Evolutionary conservation across 2,888 invertebrate genomes (phyloP).

Genomic region (Thecophora atra): DNA sequence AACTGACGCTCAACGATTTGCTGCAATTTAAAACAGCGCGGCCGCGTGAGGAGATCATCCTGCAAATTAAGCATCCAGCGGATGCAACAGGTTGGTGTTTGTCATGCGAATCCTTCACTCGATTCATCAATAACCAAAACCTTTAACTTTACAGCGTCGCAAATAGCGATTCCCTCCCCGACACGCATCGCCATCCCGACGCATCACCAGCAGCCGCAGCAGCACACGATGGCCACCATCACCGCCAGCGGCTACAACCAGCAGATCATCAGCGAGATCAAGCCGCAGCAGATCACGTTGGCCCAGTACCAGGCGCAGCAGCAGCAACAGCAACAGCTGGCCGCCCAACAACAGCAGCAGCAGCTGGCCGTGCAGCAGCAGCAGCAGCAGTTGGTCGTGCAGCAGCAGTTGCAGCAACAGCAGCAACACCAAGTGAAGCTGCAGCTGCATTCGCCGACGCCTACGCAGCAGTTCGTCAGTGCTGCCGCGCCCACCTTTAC

Average conservation of each 20-base stretch:
- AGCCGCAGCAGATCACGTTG: constrained; percentile 60
- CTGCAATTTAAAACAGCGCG: constrained; percentile 61
- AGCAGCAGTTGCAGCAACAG: constrained; percentile 46
- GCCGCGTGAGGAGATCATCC: constrained; percentile 62
- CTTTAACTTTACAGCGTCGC: constrained; percentile 50
- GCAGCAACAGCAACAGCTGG: constrained; percentile 53
- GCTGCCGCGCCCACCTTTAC: constrained; percentile 58
- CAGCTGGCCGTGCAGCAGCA: constrained; percentile 46
- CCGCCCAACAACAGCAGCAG: constrained; percentile 48
- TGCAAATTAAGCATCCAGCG: constrained; percentile 61
- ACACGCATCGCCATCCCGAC: constrained; percentile 53
- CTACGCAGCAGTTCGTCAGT: constrained; percentile 45
- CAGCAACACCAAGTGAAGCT: constrained; percentile 54
- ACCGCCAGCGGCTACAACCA: constrained; percentile 61
- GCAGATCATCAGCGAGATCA: constrained; percentile 62
- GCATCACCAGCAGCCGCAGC: constrained; percentile 50
- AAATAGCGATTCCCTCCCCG: constrained; percentile 60
- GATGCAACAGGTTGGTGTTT: constrained; percentile 53
- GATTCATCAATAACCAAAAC: background rate
- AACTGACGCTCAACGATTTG: constrained; percentile 62
- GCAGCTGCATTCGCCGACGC: constrained; percentile 54
- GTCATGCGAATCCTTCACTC: constrained; percentile 6
- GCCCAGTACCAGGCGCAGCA: constrained; percentile 63
- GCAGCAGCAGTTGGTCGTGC: constrained; percentile 50
- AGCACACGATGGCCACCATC: constrained; percentile 60